Base-by-base conservation (phyloP, 2,797 vertebrate species). In the Paedocypris micromegethes region DNA sequence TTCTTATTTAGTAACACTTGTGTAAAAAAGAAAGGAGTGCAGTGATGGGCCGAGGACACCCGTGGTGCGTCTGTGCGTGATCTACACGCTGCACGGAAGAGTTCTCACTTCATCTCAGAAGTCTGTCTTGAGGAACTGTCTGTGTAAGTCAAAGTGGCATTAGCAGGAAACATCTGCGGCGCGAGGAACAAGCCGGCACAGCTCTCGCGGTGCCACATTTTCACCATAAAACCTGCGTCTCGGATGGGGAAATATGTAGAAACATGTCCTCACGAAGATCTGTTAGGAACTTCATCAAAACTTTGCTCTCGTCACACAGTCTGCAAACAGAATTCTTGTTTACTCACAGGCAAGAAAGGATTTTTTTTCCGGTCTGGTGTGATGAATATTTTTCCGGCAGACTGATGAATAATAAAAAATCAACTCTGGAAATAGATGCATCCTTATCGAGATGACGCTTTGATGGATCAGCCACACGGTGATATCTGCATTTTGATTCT, bases 81-180 rank as follows among this genome's bases (percentile, higher is more conserved):
- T 63, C 55, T 38, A 47, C 53, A 38, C 47, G 44, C 46, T 49
- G 46, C 59, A 64, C 41, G 40, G 47, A 47, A 63, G 53, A 40
- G 40, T 57, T 63, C 68, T 70, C 60, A 58, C 68, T 70, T 70
- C 64, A 70, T 61, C 68, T 52, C 68, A 51, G 60, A n/a, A 58
- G 60, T 39, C 60, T 57, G 8, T 64, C 53, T 57, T 70, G 68
- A 70, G 57, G 54, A 64, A 70, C 46, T 51, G 59, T 64, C 41
- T 70, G 68, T 46, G 41, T 46, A 70, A 70, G 58, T 57, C 53
- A 51, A n/a, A 64, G 5, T 23, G 45, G 60, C 68, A 64, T 40
- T 45, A 64, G 68, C 37, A 63, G 46, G 37, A 70, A 57, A 70
- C 60, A 52, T 64, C 60, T 70, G 60, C 58, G 54, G 47, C 42